phyloP scores from a whole-genome alignment of 2,113 vertebrate genomes.

The Aptenodytes forsteri region DNA sequence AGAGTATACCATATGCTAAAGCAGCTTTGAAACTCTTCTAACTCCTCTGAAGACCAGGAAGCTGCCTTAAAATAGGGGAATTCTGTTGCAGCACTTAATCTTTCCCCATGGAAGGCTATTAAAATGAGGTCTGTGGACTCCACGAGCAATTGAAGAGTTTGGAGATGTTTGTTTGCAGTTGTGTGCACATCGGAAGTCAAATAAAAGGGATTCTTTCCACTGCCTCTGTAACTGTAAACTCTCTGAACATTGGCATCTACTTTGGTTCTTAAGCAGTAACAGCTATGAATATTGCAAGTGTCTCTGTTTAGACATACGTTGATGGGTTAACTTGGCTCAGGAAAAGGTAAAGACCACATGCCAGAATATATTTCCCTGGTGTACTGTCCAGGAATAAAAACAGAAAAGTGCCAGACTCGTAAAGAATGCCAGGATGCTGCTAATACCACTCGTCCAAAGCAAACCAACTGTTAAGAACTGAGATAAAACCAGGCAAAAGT shows the following conservation, averaged over 20 bases:
- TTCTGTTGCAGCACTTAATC: neutral
- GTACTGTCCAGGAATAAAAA: conserved; percentile 4
- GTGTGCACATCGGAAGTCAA: neutral
- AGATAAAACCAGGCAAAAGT: conserved; percentile 12
- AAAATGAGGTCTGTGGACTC: neutral
- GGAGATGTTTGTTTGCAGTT: neutral
- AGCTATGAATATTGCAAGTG: neutral
- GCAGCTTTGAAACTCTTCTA: neutral
- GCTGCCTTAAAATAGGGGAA: neutral
- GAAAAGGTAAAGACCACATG: neutral
- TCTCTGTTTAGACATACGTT: neutral
- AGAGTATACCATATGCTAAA: neutral
- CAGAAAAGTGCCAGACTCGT: neutral
- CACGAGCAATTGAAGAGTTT: neutral
- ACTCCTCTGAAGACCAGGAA: neutral
- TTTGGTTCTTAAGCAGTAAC: neutral
- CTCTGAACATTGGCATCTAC: neutral
- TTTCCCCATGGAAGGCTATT: neutral
- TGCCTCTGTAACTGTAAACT: neutral
- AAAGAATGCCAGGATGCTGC: neutral
- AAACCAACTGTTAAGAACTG: neutral
- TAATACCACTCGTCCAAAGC: neutral
- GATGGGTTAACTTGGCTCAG: neutral
- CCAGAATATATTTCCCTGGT: neutral
- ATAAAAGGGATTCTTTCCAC: neutral